Conservation (phyloP, 2,888 invertebrate genomes). For the Adela reaumurella region DNA sequence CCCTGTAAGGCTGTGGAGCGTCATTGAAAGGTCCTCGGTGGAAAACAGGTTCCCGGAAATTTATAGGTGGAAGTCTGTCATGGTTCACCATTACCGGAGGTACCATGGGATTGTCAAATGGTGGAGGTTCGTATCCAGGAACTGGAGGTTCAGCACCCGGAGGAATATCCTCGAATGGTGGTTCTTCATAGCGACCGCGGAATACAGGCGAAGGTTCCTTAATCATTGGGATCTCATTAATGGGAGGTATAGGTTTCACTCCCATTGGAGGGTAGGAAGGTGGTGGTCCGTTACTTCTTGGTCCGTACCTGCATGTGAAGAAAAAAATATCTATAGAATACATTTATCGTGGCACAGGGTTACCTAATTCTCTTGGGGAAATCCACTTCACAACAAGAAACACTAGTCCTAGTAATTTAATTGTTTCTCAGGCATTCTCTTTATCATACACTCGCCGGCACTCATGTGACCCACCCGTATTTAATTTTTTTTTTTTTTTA, state of each 20-base stretch:
- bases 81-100: slow-evolving; percentile 33
- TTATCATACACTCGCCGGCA: too few relatives aligned
- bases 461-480: too few relatives aligned
- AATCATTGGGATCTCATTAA: slow-evolving; percentile 26
- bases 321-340: too few relatives aligned
- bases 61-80: slow-evolving; percentile 33
- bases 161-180: slow-evolving; percentile 55
- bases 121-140: slow-evolving; percentile 59
- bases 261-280: slow-evolving; percentile 32
- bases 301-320: slow-evolving; percentile 39
- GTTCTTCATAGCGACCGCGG: slow-evolving; percentile 36
- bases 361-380: too few relatives aligned
- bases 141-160: slow-evolving; percentile 62
- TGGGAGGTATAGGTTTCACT: slow-evolving; percentile 30
- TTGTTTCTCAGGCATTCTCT: too few relatives aligned
- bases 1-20: slow-evolving; percentile 27
- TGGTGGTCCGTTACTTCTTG: slow-evolving; percentile 32
- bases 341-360: too few relatives aligned
- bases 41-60: slow-evolving; percentile 38
- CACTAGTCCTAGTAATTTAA: too few relatives aligned
- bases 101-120: slow-evolving; percentile 45
- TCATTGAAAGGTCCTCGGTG: slow-evolving; percentile 27
- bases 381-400: too few relatives aligned
- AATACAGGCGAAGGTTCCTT: slow-evolving; percentile 30
- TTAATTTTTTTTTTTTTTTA: too few relatives aligned